Conservation (phyloP, 2,113 vertebrate genomes). For the Clarias gariepinus region DNA sequence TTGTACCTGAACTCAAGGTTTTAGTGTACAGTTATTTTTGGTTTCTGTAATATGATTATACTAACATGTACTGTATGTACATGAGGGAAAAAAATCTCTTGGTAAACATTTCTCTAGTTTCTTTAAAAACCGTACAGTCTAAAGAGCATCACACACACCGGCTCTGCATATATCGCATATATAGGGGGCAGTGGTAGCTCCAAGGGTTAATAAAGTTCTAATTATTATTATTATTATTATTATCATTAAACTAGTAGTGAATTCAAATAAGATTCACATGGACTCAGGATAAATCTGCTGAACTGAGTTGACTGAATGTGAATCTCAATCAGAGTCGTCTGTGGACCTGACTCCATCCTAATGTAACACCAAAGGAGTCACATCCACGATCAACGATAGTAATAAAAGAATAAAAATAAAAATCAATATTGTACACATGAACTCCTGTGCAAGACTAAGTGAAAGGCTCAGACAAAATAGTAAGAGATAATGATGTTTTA, state of each 20-base stretch:
- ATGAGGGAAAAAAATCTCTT: background rate
- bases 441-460: constrained; percentile 10
- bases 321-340: no score
- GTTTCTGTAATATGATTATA: background rate
- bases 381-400: background rate
- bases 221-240: no score
- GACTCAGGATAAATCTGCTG: no score
- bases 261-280: no score
- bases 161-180: background rate
- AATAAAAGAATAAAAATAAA: background rate
- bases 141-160: background rate
- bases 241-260: background rate
- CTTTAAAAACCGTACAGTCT: background rate
- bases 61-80: background rate
- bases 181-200: no score
- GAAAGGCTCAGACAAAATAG: background rate
- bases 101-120: background rate
- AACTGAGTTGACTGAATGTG: no score
- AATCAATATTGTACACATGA: background rate
- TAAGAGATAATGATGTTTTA: background rate
- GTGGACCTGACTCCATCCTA: no score
- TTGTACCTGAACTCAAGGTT: background rate
- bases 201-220: no score
- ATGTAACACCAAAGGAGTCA: background rate
- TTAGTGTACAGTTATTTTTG: background rate